These are phyloP conservation scores for Cricetomys ansorgei DNA, from an alignment of 2,113 vertebrate genomes.

Conservation along the genomic window DNA sequence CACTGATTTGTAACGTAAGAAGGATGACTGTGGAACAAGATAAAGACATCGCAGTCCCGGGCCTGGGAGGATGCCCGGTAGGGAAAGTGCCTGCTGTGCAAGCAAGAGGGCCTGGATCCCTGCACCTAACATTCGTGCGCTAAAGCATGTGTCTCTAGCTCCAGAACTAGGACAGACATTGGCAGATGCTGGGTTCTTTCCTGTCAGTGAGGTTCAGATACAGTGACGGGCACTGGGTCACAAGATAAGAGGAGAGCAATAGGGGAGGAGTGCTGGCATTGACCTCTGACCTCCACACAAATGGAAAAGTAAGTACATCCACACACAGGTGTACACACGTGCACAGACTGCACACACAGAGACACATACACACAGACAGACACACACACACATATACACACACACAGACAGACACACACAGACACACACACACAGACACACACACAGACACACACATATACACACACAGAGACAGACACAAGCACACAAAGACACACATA, in stretches of 20 bases:
- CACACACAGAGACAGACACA: too few species aligned
- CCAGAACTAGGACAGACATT: neutral
- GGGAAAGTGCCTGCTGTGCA: neutral
- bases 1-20: neutral
- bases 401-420: too few species aligned
- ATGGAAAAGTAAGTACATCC: neutral
- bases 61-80: too few species aligned
- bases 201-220: neutral
- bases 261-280: neutral
- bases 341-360: neutral
- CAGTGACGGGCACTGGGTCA: too few species aligned
- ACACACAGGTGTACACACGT: neutral
- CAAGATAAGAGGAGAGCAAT: neutral
- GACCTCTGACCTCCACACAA: neutral
- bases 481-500: neutral
- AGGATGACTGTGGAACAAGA: neutral
- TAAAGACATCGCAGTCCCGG: neutral
- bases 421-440: neutral
- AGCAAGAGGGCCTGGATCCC: neutral
- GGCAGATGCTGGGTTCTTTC: neutral
- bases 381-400: neutral
- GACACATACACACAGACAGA: neutral
- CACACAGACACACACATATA: neutral
- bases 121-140: neutral
- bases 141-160: too few species aligned